These are phyloP conservation scores for Omphaloscelis lunosa DNA, from an alignment of 2,888 invertebrate genomes.

Conservation along the genomic window DNA sequence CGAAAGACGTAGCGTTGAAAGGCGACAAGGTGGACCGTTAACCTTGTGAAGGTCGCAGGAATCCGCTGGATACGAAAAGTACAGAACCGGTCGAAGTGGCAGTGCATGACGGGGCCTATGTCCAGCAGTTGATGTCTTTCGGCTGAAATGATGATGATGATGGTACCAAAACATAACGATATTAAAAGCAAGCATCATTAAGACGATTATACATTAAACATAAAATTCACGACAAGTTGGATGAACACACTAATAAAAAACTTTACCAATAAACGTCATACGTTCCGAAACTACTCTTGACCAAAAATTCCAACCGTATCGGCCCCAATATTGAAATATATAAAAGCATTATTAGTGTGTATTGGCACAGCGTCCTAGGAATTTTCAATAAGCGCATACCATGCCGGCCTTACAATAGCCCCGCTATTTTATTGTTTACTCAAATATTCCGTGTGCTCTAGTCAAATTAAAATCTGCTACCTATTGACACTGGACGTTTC, in stretches of 20 bases:
- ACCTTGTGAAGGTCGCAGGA: too few species aligned
- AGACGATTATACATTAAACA: background rate
- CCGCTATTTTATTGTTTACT: conserved; percentile 56
- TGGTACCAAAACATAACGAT: background rate
- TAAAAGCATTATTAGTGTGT: conserved; percentile 38
- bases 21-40: too few species aligned
- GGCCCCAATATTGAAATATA: conserved; percentile 26
- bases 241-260: background rate
- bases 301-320: conserved; percentile 10
- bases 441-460: conserved; percentile 18
- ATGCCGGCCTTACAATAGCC: conserved; percentile 36
- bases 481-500: conserved; percentile 30
- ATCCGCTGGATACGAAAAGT: too few species aligned
- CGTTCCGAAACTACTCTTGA: background rate
- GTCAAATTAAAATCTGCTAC: conserved; percentile 48
- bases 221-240: background rate
- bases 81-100: too few species aligned
- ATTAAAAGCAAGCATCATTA: background rate
- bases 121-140: too few species aligned
- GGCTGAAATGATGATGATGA: too few species aligned
- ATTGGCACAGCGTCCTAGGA: conserved; percentile 47
- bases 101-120: too few species aligned
- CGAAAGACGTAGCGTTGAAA: too few species aligned
- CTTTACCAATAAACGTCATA: background rate
- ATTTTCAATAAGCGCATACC: conserved; percentile 66